A percentile compares a stretch with the other conserved stretches of the same genome.
Evolutionary conservation across 2,888 invertebrate species (phyloP).

Genomic region (Acronicta alni): DNA sequence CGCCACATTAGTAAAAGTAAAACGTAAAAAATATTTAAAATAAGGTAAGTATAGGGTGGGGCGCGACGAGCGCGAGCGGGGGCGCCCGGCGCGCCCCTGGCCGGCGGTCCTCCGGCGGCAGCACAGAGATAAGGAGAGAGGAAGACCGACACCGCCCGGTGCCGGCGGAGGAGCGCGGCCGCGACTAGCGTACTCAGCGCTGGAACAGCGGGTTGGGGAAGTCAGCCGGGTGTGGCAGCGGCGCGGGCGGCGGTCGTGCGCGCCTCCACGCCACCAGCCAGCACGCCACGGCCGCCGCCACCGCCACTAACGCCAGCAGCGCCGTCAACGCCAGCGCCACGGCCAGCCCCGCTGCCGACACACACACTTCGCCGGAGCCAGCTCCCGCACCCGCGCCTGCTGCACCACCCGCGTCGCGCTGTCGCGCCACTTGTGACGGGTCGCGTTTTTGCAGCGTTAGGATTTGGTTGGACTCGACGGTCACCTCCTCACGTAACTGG

Average conservation of each 20-base stretch:
- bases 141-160: constrained; percentile 87
- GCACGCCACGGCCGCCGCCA: constrained; percentile 98
- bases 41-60: constrained; percentile 75
- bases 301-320: constrained; percentile 96
- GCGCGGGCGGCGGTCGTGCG: constrained; percentile 95
- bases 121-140: constrained; percentile 82
- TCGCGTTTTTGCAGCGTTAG: constrained; percentile 96
- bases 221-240: constrained; percentile 97
- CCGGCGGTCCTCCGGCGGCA: constrained; percentile 88
- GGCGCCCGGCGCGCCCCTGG: constrained; percentile 84
- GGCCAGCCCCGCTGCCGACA: constrained; percentile 97
- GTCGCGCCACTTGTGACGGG: constrained; percentile 92
- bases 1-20: constrained; percentile 80
- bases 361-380: constrained; percentile 95
- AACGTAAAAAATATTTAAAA: constrained; percentile 64
- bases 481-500: constrained; percentile 97
- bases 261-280: constrained; percentile 98
- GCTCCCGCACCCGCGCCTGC: constrained; percentile 88
- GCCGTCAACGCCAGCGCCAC: constrained; percentile 97
- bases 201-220: constrained; percentile 97
- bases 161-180: constrained; percentile 87
- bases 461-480: constrained; percentile 97
- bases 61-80: constrained; percentile 77
- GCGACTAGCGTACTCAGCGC: constrained; percentile 84
- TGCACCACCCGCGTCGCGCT: constrained; percentile 92